These are phyloP conservation scores for Pantherophis vulpinus DNA, from an alignment of 2,797 vertebrate species.

Conservation along the genomic window DNA sequence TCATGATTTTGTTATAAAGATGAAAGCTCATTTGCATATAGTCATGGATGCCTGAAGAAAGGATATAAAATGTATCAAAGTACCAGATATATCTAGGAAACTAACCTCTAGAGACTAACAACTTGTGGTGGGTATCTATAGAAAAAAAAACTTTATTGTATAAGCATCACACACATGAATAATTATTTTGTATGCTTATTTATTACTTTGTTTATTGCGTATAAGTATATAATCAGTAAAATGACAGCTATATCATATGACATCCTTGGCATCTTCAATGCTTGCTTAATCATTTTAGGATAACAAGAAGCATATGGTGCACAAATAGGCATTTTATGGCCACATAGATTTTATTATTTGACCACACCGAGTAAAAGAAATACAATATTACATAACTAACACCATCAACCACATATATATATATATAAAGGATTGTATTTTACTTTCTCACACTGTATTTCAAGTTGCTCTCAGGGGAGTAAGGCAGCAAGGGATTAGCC, in stretches of 20 bases:
- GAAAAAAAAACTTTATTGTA: background rate
- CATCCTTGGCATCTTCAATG: background rate
- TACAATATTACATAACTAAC: slow-evolving; percentile 16
- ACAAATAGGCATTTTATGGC: slow-evolving; percentile 26
- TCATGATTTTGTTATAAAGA: background rate
- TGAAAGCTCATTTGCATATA: background rate
- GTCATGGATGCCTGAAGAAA: background rate
- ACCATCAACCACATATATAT: background rate
- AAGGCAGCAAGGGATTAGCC: background rate
- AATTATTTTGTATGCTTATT: background rate
- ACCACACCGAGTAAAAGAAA: slow-evolving; percentile 26
- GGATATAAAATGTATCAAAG: background rate
- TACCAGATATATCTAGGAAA: background rate
- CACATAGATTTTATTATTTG: slow-evolving; percentile 2
- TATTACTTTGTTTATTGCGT: slow-evolving; percentile 13
- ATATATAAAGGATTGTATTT: background rate
- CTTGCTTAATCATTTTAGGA: slow-evolving; percentile 21
- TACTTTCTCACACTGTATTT: background rate
- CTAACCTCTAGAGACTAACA: background rate
- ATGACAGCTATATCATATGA: background rate
- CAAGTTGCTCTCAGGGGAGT: background rate
- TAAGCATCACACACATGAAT: background rate
- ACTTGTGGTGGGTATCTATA: background rate
- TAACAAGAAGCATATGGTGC: slow-evolving; percentile 17
- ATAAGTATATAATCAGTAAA: slow-evolving; percentile 12